phyloP scores from a whole-genome alignment of 2,113 vertebrate genomes.

The Malurus cyaneus region DNA sequence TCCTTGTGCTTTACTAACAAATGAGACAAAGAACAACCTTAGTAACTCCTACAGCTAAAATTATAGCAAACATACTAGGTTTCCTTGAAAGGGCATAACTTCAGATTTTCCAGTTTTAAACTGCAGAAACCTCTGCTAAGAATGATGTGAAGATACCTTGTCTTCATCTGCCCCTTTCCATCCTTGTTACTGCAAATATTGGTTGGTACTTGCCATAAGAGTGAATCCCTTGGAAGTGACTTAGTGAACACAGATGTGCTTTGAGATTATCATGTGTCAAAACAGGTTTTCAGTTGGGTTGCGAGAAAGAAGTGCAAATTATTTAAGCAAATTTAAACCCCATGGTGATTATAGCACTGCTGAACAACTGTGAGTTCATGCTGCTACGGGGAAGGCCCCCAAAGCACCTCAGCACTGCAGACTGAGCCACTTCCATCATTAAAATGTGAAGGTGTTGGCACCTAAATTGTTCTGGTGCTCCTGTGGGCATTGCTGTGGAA shows the following conservation, averaged over 20 bases:
- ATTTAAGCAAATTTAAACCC: not conserved
- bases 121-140: not conserved
- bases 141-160: not conserved
- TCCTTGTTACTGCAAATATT: not conserved
- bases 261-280: not conserved
- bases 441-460: not conserved
- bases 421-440: not conserved
- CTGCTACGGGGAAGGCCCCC: not conserved
- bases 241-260: not conserved
- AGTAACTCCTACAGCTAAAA: not conserved
- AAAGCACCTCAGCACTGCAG: not conserved
- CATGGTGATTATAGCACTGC: no score
- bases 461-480: not conserved
- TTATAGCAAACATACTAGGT: not conserved
- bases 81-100: not conserved
- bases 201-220: fast-evolving
- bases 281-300: not conserved
- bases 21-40: not conserved
- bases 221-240: not conserved
- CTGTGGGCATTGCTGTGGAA: not conserved
- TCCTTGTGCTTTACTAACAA: conserved; percentile 46
- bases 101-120: not conserved
- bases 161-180: not conserved
- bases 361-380: not conserved
- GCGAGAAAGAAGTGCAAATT: not conserved